These are phyloP conservation scores for Zelostemma sp. DNA, from an alignment of 1,140 invertebrate genomes.

Conservation along the genomic window DNA sequence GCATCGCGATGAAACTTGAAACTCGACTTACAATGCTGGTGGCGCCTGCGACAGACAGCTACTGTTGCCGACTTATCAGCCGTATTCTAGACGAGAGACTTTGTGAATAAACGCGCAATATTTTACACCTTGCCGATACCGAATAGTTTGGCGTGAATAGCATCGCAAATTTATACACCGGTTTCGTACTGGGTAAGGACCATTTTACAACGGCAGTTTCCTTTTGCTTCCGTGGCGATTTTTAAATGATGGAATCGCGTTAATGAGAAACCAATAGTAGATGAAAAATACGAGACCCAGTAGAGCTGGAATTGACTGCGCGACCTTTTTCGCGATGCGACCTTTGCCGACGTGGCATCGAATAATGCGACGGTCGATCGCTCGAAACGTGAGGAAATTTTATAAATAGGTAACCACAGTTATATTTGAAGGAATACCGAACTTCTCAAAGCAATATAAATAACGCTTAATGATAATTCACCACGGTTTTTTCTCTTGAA, in stretches of 20 bases:
- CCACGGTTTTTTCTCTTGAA: not conserved
- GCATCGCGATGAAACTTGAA: conserved; percentile 36
- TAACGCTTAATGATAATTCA: not conserved
- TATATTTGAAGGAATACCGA: not conserved
- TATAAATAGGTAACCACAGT: conserved; percentile 22
- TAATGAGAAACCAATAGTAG: too few relatives aligned
- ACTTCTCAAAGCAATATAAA: not conserved
- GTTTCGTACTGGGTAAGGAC: too few relatives aligned
- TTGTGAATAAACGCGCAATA: not conserved
- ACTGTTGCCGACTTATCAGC: conserved; percentile 42
- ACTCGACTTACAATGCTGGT: conserved; percentile 23
- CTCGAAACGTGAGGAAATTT: conserved; percentile 10
- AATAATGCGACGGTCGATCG: conserved; percentile 26
- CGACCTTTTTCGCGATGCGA: conserved; percentile 50
- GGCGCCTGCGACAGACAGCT: conserved; percentile 23
- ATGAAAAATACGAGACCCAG: conserved; percentile 9
- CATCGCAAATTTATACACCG: too few relatives aligned
- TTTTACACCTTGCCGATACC: not conserved
- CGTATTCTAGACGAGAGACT: conserved; percentile 14
- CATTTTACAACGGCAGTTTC: too few relatives aligned
- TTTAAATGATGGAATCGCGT: not conserved
- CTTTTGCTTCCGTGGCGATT: not conserved
- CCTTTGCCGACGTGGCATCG: conserved; percentile 46
- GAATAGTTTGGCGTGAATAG: not conserved
- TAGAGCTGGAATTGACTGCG: conserved; percentile 39